Percentiles rank a stretch among this genome's conserved stretches.
phyloP scores from a whole-genome alignment of 2,888 invertebrate genomes.

The Hypolimnas misippus region DNA sequence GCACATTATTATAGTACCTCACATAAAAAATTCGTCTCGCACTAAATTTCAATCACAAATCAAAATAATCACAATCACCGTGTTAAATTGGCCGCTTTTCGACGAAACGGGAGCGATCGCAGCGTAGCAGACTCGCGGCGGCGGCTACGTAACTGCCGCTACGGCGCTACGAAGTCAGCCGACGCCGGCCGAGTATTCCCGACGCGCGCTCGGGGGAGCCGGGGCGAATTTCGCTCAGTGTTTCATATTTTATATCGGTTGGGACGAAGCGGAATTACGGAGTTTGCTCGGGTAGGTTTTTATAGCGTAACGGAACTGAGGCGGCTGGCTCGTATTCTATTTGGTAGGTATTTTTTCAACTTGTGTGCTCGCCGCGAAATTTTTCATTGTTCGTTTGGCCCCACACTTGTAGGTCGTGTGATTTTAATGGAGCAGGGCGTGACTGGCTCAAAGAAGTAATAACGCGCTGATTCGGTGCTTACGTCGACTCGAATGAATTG shows the following conservation, averaged over 20 bases:
- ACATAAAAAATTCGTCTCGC: slow-evolving; percentile 51
- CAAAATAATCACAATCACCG: slow-evolving; percentile 64
- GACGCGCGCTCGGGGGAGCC: slow-evolving; percentile 57
- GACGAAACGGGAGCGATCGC: slow-evolving; percentile 31
- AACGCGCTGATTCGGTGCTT: slow-evolving; percentile 48
- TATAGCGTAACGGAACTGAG: slow-evolving; percentile 69
- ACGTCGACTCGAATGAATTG: slow-evolving; percentile 39
- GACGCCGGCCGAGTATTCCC: slow-evolving; percentile 58
- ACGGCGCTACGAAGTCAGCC: slow-evolving; percentile 65
- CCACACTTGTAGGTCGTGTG: slow-evolving; percentile 66
- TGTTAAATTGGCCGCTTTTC: slow-evolving; percentile 50
- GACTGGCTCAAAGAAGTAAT: slow-evolving; percentile 54
- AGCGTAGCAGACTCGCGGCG: slow-evolving; percentile 57
- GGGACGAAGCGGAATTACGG: slow-evolving; percentile 77
- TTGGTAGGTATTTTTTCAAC: slow-evolving; percentile 70
- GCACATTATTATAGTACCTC: slow-evolving; percentile 66
- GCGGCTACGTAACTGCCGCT: slow-evolving; percentile 75
- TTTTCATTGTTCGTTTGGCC: slow-evolving; percentile 72
- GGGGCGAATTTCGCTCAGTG: slow-evolving; percentile 75
- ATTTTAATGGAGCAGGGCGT: slow-evolving; percentile 67
- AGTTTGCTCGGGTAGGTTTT: slow-evolving; percentile 80
- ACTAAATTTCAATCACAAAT: slow-evolving; percentile 54
- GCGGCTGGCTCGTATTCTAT: slow-evolving; percentile 68
- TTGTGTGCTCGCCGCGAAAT: slow-evolving; percentile 61
- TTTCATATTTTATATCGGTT: slow-evolving; percentile 83